A percentile compares a stretch with the other conserved stretches of the same genome.
These are phyloP conservation scores for Drosophila quinaria DNA, from an alignment of 2,888 invertebrate species.

Conservation along the genomic window DNA sequence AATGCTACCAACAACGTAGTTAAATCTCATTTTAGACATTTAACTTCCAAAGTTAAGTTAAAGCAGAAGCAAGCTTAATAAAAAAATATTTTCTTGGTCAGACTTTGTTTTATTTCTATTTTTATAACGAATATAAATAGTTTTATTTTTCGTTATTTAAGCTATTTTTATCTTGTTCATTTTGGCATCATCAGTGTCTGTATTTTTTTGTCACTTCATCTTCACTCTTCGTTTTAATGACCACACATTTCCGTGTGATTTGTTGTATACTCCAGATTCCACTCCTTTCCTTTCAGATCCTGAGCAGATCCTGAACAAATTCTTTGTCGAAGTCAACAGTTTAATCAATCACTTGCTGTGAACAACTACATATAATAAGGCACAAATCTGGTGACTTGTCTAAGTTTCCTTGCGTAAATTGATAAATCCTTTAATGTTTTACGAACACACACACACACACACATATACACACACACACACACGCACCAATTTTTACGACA, in stretches of 20 bases:
- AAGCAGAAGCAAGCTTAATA: too few species aligned
- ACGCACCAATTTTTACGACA: slow-evolving; percentile 42
- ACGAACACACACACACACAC: slow-evolving; percentile 19
- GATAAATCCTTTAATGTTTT: slow-evolving; percentile 77
- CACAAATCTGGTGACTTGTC: slow-evolving; percentile 51
- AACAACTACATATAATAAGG: slow-evolving; percentile 39
- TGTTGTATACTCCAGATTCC: background rate
- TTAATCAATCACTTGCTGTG: slow-evolving; percentile 73
- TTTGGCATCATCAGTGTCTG: too few species aligned
- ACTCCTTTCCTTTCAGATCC: background rate
- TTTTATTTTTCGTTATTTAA: too few species aligned
- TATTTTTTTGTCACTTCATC: too few species aligned
- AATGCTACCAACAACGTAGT: too few species aligned
- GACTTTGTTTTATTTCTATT: too few species aligned
- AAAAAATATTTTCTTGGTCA: too few species aligned
- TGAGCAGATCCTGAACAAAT: slow-evolving; percentile 1
- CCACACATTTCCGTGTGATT: background rate
- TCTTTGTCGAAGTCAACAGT: slow-evolving; percentile 38
- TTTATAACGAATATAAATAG: too few species aligned
- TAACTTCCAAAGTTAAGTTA: too few species aligned
- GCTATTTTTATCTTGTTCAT: too few species aligned
- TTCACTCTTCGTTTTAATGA: too few species aligned
- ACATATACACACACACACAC: slow-evolving; percentile 25
- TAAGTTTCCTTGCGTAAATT: slow-evolving; percentile 70
- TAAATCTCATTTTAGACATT: too few species aligned